Conservation (phyloP, 35 echinoderm and acorn worm genomes). For the Eucidaris tribuloides region DNA sequence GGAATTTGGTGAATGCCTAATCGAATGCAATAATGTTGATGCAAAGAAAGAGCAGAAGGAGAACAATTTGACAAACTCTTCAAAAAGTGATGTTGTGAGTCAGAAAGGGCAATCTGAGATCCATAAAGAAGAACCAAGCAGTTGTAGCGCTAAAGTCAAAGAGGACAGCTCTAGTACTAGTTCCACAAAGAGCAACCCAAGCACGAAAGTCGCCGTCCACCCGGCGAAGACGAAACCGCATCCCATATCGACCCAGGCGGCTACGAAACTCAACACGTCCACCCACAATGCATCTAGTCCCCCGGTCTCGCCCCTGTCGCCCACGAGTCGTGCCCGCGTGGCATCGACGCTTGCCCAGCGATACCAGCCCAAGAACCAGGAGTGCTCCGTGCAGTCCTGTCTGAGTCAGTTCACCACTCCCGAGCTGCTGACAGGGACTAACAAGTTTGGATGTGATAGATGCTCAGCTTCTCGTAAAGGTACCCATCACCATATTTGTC, state of each 20-base stretch:
- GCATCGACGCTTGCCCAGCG: constrained; percentile 57
- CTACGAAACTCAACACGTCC: not conserved
- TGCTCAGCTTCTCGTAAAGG: constrained; percentile 72
- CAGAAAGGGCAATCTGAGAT: too few relatives aligned
- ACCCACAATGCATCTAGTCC: constrained; percentile 20
- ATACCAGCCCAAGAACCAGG: constrained; percentile 76
- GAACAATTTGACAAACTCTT: too few relatives aligned
- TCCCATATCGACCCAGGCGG: not conserved
- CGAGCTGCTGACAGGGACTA: constrained; percentile 84
- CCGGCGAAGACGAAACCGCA: constrained; percentile 24
- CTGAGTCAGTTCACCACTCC: constrained; percentile 93
- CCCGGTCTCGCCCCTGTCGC: constrained; percentile 66
- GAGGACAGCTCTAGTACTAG: not conserved
- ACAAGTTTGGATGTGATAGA: constrained; percentile 93
- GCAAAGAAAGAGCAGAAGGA: constrained; percentile 11
- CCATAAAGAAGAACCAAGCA: too few relatives aligned
- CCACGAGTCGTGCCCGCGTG: constrained; percentile 57
- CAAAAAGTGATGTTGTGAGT: too few relatives aligned
- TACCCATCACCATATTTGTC: too few relatives aligned
- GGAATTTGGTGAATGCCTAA: constrained; percentile 7
- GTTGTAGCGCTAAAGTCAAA: not conserved
- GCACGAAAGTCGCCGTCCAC: not conserved
- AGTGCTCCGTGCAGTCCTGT: constrained; percentile 94
- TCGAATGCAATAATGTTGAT: not conserved
- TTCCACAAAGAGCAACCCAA: not conserved